These are phyloP conservation scores for Hippoglossus hippoglossus DNA, from an alignment of 2,797 vertebrate genomes.

Conservation along the genomic window DNA sequence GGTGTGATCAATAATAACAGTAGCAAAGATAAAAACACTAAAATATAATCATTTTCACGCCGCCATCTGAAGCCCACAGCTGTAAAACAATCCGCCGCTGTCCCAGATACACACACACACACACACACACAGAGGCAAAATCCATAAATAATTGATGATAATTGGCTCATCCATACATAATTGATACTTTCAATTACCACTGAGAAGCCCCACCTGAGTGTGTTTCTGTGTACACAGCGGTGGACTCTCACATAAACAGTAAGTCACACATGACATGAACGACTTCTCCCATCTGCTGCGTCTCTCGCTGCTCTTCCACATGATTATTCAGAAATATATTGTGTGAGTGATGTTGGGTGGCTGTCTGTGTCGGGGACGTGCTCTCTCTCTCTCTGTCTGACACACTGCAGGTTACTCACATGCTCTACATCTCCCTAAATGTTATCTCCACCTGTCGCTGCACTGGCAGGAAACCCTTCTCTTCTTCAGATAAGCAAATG, in stretches of 20 bases:
- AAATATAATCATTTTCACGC: neutral
- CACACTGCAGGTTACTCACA: neutral
- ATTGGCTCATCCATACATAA: conserved; percentile 79
- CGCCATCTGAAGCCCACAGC: no score
- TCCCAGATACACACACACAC: conserved; percentile 19
- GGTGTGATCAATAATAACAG: no score
- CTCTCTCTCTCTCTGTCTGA: no score
- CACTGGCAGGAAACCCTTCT: conserved; percentile 28
- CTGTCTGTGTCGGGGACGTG: neutral
- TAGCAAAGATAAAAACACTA: no score
- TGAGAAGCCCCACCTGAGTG: conserved; percentile 53
- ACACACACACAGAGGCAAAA: neutral
- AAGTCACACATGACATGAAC: neutral
- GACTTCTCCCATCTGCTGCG: no score
- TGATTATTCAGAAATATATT: neutral
- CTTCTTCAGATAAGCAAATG: conserved; percentile 46
- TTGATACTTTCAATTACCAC: conserved; percentile 70
- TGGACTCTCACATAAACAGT: neutral
- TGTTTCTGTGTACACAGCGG: neutral
- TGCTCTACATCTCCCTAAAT: conserved; percentile 9
- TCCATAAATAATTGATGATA: conserved; percentile 72
- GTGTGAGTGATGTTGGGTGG: neutral
- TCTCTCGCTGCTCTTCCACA: neutral
- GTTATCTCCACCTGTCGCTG: conserved; percentile 26
- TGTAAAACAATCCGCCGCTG: conserved; percentile 35